Conservation (phyloP, 2,113 vertebrate genomes). For the Craseonycteris thonglongyai region DNA sequence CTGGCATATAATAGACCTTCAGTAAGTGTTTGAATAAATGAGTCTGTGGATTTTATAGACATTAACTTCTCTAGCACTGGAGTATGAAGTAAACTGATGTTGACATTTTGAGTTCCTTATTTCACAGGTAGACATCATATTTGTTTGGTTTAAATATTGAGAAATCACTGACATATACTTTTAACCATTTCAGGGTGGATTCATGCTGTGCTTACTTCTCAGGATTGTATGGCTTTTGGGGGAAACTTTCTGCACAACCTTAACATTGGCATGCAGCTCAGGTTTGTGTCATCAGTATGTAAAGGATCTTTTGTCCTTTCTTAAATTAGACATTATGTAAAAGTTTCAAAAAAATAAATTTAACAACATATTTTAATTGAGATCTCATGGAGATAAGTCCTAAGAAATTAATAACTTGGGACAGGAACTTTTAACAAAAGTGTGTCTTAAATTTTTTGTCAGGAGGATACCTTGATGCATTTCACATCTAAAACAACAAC, state of each 20-base stretch:
- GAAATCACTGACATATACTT: not conserved
- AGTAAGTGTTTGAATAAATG: not conserved
- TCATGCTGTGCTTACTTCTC: constrained; percentile 98
- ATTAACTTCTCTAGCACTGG: not conserved
- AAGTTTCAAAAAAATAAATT: not conserved
- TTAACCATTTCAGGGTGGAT: constrained; percentile 91
- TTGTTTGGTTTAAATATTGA: not conserved
- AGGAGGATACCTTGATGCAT: not conserved
- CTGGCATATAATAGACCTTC: not conserved
- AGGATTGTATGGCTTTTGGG: constrained; percentile 99
- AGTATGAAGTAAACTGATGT: not conserved
- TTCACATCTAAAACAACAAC: constrained; percentile 29
- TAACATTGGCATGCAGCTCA: constrained; percentile 99
- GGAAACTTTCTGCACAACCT: constrained; percentile 99
- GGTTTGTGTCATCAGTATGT: constrained; percentile 78
- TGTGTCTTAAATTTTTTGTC: not conserved
- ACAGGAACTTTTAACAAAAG: not conserved
- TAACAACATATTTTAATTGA: constrained; percentile 31
- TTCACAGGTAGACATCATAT: not conserved
- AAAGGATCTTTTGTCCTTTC: not conserved
- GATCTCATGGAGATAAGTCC: constrained; percentile 33
- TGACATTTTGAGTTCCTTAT: not conserved
- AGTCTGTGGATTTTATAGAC: not conserved
- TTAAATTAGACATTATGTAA: constrained; percentile 33
- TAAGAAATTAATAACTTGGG: constrained; percentile 38